phyloP scores from a whole-genome alignment of 2,888 invertebrate species.

The Mylabris sibirica region DNA sequence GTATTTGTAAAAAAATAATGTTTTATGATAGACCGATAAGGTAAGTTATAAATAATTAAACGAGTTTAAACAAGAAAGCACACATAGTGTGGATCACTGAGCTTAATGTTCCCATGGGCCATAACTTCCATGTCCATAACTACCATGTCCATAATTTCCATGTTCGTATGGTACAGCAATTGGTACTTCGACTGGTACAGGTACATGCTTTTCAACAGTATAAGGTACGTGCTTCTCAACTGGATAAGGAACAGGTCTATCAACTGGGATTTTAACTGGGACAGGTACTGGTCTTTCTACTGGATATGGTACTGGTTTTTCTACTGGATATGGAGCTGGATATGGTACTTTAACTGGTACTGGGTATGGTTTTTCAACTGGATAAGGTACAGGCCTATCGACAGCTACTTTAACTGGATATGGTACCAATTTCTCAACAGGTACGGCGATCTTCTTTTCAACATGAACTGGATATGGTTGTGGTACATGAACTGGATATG shows the following conservation, averaged over 20 bases:
- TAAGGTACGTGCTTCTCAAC: constrained; percentile 70
- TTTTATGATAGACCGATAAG: constrained; percentile 42
- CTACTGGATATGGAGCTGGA: constrained; percentile 73
- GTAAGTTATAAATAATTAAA: constrained; percentile 48
- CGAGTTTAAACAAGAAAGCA: constrained; percentile 41
- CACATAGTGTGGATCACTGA: constrained; percentile 52
- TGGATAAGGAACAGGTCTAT: constrained; percentile 64
- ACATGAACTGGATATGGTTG: constrained; percentile 74
- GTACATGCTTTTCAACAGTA: constrained; percentile 70
- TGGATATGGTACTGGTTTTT: constrained; percentile 72
- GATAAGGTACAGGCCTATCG: constrained; percentile 64
- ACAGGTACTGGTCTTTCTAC: constrained; percentile 63
- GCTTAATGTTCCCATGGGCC: constrained; percentile 38
- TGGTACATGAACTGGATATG: constrained; percentile 74
- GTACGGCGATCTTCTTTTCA: constrained; percentile 72
- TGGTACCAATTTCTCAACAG: constrained; percentile 74
- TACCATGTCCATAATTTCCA: constrained; percentile 29
- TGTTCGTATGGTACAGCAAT: constrained; percentile 52
- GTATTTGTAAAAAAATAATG: constrained; percentile 46
- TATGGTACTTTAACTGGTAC: constrained; percentile 67
- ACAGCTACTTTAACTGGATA: constrained; percentile 70
- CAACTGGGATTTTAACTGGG: constrained; percentile 68
- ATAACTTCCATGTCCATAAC: constrained; percentile 34
- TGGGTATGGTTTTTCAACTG: constrained; percentile 62
- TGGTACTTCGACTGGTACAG: constrained; percentile 72